A percentile compares a stretch with the other conserved stretches of the same genome.
Conservation (phyloP, 1,140 invertebrate species). For the Macrostomum lignano region DNA sequence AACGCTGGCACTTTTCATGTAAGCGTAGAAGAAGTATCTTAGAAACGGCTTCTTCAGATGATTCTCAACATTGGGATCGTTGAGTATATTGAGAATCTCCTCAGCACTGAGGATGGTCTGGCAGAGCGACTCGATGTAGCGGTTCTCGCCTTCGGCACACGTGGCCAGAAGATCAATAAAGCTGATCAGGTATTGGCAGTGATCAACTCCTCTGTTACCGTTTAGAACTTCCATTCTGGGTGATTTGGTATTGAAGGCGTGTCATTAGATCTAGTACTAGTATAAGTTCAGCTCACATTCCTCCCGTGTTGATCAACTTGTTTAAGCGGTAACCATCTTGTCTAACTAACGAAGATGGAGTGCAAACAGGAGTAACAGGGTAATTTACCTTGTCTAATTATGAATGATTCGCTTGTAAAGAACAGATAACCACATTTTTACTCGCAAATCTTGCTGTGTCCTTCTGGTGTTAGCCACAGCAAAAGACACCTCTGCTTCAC, state of each 20-base stretch:
- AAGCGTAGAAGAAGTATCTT: conserved; percentile 9
- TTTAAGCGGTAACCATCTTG: no score
- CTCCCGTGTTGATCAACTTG: neutral
- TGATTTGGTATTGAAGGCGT: no score
- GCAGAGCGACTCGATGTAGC: conserved; percentile 10
- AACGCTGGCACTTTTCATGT: no score
- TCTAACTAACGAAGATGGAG: no score
- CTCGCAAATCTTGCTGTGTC: no score
- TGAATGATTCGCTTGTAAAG: neutral
- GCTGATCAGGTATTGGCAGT: conserved; percentile 8
- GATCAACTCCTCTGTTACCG: neutral
- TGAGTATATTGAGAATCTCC: conserved; percentile 9
- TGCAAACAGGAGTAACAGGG: no score
- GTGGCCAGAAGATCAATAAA: conserved; percentile 10
- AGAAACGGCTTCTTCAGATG: conserved; percentile 9
- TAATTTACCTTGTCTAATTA: no score
- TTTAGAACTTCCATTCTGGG: conserved; percentile 1
- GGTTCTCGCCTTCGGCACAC: conserved; percentile 10
- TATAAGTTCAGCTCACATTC: neutral
- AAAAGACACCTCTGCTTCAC: no score
- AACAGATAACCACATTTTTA: neutral
- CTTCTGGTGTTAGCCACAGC: no score
- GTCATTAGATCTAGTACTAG: no score
- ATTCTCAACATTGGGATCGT: conserved; percentile 8
- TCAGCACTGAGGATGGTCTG: conserved; percentile 10